Base-by-base conservation (phyloP, 2,797 vertebrate species). In the Melanotaenia boesemani region DNA sequence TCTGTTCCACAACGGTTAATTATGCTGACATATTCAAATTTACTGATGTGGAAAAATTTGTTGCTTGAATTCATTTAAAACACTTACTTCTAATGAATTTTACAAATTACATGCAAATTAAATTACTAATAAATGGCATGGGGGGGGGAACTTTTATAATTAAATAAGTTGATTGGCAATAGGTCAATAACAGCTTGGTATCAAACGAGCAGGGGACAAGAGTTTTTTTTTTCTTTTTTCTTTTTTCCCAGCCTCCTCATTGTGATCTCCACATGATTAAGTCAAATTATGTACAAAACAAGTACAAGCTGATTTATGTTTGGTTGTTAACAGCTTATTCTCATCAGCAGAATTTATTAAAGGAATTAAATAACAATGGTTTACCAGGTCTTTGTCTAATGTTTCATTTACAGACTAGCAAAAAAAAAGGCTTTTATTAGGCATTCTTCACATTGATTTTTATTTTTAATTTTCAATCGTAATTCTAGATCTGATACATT, bases 1-100 rank as follows among this genome's bases (percentile, higher is more conserved):
- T 52, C 3, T 56, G 11, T 59, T 78, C 41, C 20, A 60, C 44
- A 75, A 22, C 61, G 56, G 37, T 22, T 30, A 60, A 68, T 79
- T 22, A 55, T 37, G n/a, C 6, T 9, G 10, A 62, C 32, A 30
- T 26, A 55, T 34, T 22, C 6, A 72, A 62, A 80, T 59, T 16
- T 52, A 48, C 55, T 46, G 26, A 46, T 61, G 1, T 20, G 72
- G 48, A 20, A 63, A 52, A 57, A 66, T 46, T 15, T 74, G 7
- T 5, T 60, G 16, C 22, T 63, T 30, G 9, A 76, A 54, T 70
- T 5, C 28, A 9, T 50, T 63, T 28, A 37, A 63, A 65, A 12
- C n/a, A 28, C 3, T 16, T 48, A 11, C 18, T 77, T 9, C 48
- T 44, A 58, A 63, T 32, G 16, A 61, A 18, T 34, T 50, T 11